These are phyloP conservation scores for Enteromius thamalakanensis DNA, from an alignment of 2,797 vertebrate genomes.

Conservation along the genomic window DNA sequence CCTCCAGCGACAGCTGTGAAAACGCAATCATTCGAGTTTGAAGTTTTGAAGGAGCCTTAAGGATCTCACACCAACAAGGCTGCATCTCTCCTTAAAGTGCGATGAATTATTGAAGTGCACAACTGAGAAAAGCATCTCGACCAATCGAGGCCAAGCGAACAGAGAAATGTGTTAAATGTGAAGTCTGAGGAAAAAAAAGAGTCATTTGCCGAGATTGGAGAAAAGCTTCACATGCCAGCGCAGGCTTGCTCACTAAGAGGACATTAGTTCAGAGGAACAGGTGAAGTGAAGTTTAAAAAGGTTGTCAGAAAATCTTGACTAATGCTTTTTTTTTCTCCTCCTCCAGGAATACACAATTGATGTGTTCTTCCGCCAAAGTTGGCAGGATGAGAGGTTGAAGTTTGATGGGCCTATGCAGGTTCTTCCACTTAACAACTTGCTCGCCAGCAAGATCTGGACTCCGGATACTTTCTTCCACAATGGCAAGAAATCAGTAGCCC, in stretches of 20 bases:
- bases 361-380: conserved; percentile 97
- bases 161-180: conserved; percentile 28
- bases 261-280: conserved; percentile 42
- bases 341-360: conserved; percentile 96
- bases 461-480: conserved; percentile 99
- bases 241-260: conserved; percentile 33
- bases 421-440: conserved; percentile 93
- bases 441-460: conserved; percentile 99
- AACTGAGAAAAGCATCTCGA: conserved; percentile 49
- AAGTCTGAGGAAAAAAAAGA: conserved; percentile 24
- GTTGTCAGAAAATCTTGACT: conserved; percentile 35
- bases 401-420: conserved; percentile 98
- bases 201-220: conserved; percentile 32
- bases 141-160: conserved; percentile 45
- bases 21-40: conserved; percentile 55
- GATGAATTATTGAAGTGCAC: conserved; percentile 58
- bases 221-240: conserved; percentile 24
- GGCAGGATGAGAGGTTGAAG: conserved; percentile 95
- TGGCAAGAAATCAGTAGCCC: conserved; percentile 97
- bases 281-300: conserved; percentile 42
- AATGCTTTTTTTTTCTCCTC: conserved; percentile 42
- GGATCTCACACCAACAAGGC: conserved; percentile 51
- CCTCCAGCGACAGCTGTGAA: conserved; percentile 55
- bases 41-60: conserved; percentile 57
- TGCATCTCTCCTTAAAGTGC: conserved; percentile 44